Conservation (phyloP, 2,888 invertebrate genomes). For the Apeira syringaria region DNA sequence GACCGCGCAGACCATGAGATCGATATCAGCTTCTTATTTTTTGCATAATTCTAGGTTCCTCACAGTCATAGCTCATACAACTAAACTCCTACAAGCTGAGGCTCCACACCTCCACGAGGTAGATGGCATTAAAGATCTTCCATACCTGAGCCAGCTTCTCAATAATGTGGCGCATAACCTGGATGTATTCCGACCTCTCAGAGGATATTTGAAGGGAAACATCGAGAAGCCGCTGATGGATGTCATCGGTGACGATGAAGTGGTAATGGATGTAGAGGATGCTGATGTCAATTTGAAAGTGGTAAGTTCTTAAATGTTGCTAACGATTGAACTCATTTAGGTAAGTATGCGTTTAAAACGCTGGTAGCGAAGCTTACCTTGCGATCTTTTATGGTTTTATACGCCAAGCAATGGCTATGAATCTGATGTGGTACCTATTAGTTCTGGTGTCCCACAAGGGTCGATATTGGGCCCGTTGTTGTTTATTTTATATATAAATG, state of each 20-base stretch:
- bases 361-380: too few species aligned
- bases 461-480: too few species aligned
- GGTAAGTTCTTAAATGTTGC: slow-evolving; percentile 42
- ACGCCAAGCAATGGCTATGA: too few species aligned
- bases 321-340: too few species aligned
- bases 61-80: slow-evolving; percentile 52
- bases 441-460: too few species aligned
- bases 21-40: too few species aligned
- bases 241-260: slow-evolving; percentile 33
- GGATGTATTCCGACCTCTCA: slow-evolving; percentile 45
- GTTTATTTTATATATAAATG: too few species aligned
- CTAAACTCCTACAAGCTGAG: slow-evolving; percentile 54
- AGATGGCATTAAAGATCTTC: slow-evolving; percentile 51
- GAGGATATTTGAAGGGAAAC: slow-evolving; percentile 39
- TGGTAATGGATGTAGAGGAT: slow-evolving; percentile 43
- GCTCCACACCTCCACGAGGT: slow-evolving; percentile 64
- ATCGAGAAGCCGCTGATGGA: slow-evolving; percentile 34
- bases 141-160: slow-evolving; percentile 49
- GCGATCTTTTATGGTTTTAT: too few species aligned
- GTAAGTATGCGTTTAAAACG: too few species aligned
- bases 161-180: slow-evolving; percentile 54
- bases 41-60: slow-evolving; percentile 43
- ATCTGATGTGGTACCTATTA: too few species aligned
- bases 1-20: too few species aligned
- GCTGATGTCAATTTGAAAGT: slow-evolving; percentile 53